Percentiles rank a stretch among this genome's conserved stretches.
Conservation (phyloP, 2,797 vertebrate genomes). For the Tokudaia muenninki region DNA sequence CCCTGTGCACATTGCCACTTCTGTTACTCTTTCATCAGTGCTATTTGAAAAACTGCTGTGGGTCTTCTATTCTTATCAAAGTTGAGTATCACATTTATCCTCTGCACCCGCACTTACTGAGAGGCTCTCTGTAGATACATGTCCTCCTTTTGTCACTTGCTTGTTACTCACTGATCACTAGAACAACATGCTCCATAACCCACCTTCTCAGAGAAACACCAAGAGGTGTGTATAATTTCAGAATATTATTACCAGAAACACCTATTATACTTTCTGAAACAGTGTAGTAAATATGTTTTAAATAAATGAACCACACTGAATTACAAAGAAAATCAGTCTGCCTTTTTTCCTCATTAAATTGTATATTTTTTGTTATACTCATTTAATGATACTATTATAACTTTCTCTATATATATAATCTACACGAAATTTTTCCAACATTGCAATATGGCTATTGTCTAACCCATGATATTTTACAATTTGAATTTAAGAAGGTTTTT, state of each 20-base stretch:
- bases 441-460: background rate
- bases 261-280: background rate
- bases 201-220: slow-evolving; percentile 10
- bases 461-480: slow-evolving; percentile 34
- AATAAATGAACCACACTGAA: slow-evolving; percentile 24
- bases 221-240: background rate
- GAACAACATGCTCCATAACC: slow-evolving; percentile 17
- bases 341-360: slow-evolving; percentile 17
- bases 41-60: slow-evolving; percentile 52
- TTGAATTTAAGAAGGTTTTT: background rate
- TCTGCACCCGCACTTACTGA: slow-evolving; percentile 31
- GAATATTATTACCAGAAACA: slow-evolving; percentile 4
- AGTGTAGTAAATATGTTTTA: slow-evolving; percentile 7
- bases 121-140: background rate
- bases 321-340: slow-evolving; percentile 45
- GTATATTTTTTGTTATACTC: background rate
- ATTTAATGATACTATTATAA: background rate
- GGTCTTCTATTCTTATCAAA: slow-evolving; percentile 32
- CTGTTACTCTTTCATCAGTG: background rate
- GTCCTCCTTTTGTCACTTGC: slow-evolving; percentile 50
- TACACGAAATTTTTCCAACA: slow-evolving; percentile 3
- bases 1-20: background rate
- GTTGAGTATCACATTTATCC: slow-evolving; percentile 9
- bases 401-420: background rate
- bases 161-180: background rate